Evolutionary conservation across 2,113 vertebrate species (phyloP).

Genomic region (Poecilia latipinna): DNA sequence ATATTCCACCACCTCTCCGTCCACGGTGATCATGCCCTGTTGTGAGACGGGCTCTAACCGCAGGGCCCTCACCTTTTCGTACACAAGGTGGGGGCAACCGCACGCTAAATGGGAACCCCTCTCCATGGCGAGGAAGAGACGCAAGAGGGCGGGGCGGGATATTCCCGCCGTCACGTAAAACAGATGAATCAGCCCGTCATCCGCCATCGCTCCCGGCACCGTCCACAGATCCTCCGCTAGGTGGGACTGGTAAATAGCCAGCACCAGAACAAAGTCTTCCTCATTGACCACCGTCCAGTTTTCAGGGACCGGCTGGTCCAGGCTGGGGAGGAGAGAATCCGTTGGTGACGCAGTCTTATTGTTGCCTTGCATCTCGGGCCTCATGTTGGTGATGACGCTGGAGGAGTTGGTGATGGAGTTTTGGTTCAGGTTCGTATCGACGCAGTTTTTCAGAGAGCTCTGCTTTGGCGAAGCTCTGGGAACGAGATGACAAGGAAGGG

Average conservation of each 20-base stretch:
- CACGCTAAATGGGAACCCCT: constrained; percentile 86
- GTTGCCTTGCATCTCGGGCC: constrained; percentile 24
- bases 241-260: constrained; percentile 90
- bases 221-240: constrained; percentile 87
- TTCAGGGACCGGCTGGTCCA: constrained; percentile 85
- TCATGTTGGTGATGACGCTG: constrained; percentile 29
- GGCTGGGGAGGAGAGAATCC: constrained; percentile 82
- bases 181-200: constrained; percentile 87
- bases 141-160: constrained; percentile 85
- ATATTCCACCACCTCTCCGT: constrained; percentile 86
- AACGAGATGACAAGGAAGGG: constrained; percentile 53
- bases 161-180: constrained; percentile 88
- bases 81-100: constrained; percentile 84
- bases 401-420: constrained; percentile 20
- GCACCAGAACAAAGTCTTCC: constrained; percentile 88
- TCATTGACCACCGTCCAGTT: constrained; percentile 88
- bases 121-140: constrained; percentile 92
- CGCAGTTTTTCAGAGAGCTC: constrained; percentile 38
- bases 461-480: constrained; percentile 23
- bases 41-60: constrained; percentile 84
- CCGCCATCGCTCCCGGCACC: constrained; percentile 78
- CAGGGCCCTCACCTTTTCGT: constrained; percentile 85
- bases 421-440: constrained; percentile 52
- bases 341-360: constrained; percentile 35
- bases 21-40: constrained; percentile 87